Conservation (phyloP, 2,113 vertebrate species). For the Arvicanthis niloticus region DNA sequence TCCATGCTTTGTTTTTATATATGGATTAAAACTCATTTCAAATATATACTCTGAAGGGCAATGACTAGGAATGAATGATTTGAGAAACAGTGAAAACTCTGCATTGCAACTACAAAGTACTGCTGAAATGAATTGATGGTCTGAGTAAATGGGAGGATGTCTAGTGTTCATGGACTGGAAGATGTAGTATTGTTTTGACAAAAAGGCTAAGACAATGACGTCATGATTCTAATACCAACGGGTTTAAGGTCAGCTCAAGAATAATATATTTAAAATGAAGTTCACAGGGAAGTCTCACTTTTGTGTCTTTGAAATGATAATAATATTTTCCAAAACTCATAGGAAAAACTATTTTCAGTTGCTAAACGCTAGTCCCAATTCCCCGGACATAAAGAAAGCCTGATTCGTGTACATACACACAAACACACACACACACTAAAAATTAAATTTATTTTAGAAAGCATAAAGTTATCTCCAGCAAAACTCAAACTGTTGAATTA, state of each 20-base stretch:
- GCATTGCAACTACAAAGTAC: neutral
- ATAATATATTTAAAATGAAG: slow-evolving; percentile 34
- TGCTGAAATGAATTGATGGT: neutral
- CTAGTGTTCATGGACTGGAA: neutral
- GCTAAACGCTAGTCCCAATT: neutral
- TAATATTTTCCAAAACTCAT: slow-evolving; percentile 47
- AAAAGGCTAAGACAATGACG: neutral
- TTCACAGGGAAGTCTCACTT: neutral
- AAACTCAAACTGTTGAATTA: neutral
- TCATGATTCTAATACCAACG: neutral
- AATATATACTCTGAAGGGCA: neutral
- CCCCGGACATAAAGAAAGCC: neutral
- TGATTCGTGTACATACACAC: neutral
- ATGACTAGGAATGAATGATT: neutral
- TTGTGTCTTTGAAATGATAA: slow-evolving; percentile 27
- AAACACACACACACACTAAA: neutral
- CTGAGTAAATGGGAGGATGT: neutral
- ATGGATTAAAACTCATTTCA: neutral
- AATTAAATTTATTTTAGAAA: neutral
- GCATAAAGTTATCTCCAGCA: neutral
- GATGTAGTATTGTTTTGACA: neutral
- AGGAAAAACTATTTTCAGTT: slow-evolving; percentile 21
- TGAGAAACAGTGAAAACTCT: neutral
- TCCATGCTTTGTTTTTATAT: neutral
- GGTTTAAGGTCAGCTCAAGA: neutral